phyloP scores from a whole-genome alignment of 2,888 invertebrate genomes.

The Aplocera efformata region DNA sequence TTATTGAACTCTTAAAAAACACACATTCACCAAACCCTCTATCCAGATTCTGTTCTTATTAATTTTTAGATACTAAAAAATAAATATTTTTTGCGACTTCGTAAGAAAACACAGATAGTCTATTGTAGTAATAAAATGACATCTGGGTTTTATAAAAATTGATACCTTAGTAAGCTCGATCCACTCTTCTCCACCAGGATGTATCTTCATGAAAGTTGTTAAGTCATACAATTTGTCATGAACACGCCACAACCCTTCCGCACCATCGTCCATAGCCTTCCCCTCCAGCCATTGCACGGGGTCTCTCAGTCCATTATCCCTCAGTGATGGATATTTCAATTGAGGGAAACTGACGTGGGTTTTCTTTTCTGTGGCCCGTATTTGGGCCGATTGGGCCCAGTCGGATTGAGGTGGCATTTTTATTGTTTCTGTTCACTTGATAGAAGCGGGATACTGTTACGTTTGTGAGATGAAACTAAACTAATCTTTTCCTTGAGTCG shows the following conservation, averaged over 20 bases:
- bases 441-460: background rate
- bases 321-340: constrained; percentile 71
- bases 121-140: too few species aligned
- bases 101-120: too few species aligned
- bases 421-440: background rate
- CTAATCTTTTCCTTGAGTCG: constrained; percentile 6
- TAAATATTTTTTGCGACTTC: too few species aligned
- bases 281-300: constrained; percentile 82
- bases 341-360: constrained; percentile 77
- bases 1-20: too few species aligned
- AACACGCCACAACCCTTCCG: constrained; percentile 89
- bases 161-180: constrained; percentile 83
- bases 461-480: constrained; percentile 1
- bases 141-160: too few species aligned
- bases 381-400: constrained; percentile 49
- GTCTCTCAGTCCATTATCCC: constrained; percentile 67
- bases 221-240: constrained; percentile 91
- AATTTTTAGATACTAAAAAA: too few species aligned
- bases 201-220: constrained; percentile 86
- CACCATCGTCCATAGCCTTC: constrained; percentile 84
- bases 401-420: constrained; percentile 44
- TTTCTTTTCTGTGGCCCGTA: constrained; percentile 53
- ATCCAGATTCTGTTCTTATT: too few species aligned
- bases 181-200: constrained; percentile 94
- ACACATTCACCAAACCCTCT: too few species aligned